phyloP scores from a whole-genome alignment of 2,888 invertebrate genomes.

The Cheilosia soror region DNA sequence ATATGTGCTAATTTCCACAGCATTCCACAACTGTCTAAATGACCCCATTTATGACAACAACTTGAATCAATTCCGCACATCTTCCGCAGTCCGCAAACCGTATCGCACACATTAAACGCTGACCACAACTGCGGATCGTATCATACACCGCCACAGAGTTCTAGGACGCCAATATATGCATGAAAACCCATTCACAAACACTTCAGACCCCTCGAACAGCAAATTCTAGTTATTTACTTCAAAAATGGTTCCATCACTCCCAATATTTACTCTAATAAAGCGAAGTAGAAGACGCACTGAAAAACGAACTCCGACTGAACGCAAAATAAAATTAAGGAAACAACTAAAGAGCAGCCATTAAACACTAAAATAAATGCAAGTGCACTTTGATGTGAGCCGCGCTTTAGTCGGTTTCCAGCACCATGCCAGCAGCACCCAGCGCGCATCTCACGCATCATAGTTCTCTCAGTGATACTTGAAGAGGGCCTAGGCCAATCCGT shows the following conservation, averaged over 20 bases:
- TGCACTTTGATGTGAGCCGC: constrained; percentile 74
- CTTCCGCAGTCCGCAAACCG: constrained; percentile 10
- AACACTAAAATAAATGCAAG: constrained; percentile 76
- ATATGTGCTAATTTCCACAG: constrained; percentile 69
- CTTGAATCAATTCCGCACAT: constrained; percentile 63
- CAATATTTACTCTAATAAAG: constrained; percentile 75
- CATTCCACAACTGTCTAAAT: constrained; percentile 53
- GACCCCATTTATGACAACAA: constrained; percentile 64
- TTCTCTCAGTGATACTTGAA: constrained; percentile 74
- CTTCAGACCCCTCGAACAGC: constrained; percentile 43
- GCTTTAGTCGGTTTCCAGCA: constrained; percentile 19
- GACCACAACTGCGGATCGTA: constrained; percentile 8
- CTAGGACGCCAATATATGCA: constrained; percentile 55
- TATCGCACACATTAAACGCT: constrained; percentile 3
- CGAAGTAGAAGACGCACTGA: constrained; percentile 35
- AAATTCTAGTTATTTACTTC: constrained; percentile 69
- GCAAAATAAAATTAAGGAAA: constrained; percentile 71
- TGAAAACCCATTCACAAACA: constrained; percentile 67
- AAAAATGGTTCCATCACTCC: constrained; percentile 72
- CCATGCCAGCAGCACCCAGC: constrained; percentile 3
- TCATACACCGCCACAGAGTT: constrained; percentile 14
- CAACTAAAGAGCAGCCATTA: constrained; percentile 75
- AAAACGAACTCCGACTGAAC: constrained; percentile 43
- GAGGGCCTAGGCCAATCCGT: constrained; percentile 51
- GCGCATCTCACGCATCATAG: constrained; percentile 74